phyloP scores from a whole-genome alignment of 2,888 invertebrate genomes.

The Phasia obesa region DNA sequence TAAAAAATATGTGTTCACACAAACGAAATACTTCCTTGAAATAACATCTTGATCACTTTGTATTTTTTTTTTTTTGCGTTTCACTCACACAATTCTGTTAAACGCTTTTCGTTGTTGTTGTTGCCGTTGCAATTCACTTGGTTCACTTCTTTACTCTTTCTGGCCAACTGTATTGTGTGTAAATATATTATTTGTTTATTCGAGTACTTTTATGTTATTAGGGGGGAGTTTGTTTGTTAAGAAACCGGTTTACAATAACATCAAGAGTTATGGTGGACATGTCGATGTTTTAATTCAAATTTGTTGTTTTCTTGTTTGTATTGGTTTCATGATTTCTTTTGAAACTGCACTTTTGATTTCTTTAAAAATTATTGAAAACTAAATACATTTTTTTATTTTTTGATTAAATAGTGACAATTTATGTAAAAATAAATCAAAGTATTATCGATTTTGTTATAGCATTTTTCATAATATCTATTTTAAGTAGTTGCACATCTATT shows the following conservation, averaged over 20 bases:
- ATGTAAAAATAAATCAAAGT: not conserved
- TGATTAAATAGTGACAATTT: not conserved
- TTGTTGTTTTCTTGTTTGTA: slow-evolving; percentile 4
- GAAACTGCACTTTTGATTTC: slow-evolving; percentile 12
- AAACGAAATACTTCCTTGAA: slow-evolving; percentile 1
- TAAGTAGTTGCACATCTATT: not conserved
- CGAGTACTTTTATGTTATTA: not conserved
- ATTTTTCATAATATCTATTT: too few species aligned
- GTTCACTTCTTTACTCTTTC: slow-evolving; percentile 72
- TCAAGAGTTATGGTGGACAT: slow-evolving; percentile 63
- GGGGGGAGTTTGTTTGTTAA: slow-evolving; percentile 44
- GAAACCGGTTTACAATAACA: slow-evolving; percentile 74
- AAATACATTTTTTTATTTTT: not conserved
- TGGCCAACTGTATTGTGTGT: slow-evolving; percentile 66
- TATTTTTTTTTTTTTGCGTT: slow-evolving; percentile 26
- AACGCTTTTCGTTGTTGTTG: slow-evolving; percentile 44
- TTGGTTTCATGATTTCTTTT: slow-evolving; percentile 2
- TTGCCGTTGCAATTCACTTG: slow-evolving; percentile 35
- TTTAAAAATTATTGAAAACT: not conserved
- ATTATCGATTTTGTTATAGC: not conserved
- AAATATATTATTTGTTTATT: slow-evolving; percentile 6
- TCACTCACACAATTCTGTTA: slow-evolving; percentile 49
- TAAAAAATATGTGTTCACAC: slow-evolving; percentile 14
- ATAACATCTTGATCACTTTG: slow-evolving; percentile 64
- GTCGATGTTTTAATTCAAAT: slow-evolving; percentile 43